A percentile compares a stretch with the other conserved stretches of the same genome.
Evolutionary conservation across 2,797 vertebrate species (phyloP).

Genomic region (Neolamprologus multifasciatus): DNA sequence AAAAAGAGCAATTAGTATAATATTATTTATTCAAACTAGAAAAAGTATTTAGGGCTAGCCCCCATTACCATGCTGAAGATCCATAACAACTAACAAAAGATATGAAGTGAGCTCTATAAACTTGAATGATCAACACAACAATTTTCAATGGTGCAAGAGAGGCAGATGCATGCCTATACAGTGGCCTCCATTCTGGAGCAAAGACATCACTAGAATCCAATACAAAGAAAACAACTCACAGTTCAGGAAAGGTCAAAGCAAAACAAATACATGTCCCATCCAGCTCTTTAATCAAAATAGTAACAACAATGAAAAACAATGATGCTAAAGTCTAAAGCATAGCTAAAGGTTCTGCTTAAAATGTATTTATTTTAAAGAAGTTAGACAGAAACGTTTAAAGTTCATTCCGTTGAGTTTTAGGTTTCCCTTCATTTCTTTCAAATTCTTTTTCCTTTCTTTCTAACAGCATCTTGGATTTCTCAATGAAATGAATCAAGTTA

Average conservation of each 20-base stretch:
- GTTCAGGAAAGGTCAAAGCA: not conserved
- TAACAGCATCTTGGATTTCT: not conserved
- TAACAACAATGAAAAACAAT: not conserved
- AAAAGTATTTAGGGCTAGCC: not conserved
- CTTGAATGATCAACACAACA: not conserved
- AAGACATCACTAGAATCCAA: not conserved
- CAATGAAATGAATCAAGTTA: not conserved
- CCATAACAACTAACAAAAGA: not conserved
- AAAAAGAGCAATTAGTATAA: not conserved
- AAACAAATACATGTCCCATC: not conserved
- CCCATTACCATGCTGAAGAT: not conserved
- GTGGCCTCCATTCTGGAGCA: not conserved
- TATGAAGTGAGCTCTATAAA: not conserved
- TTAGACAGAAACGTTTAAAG: not conserved
- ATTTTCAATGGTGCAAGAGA: no score
- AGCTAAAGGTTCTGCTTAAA: fast-evolving
- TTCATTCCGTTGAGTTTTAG: not conserved
- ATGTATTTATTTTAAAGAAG: not conserved
- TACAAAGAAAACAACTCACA: not conserved
- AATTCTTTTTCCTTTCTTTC: not conserved
- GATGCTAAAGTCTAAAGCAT: not conserved
- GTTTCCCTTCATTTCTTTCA: not conserved
- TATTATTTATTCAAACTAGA: not conserved
- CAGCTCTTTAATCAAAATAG: not conserved
- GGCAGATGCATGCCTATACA: not conserved